Percentiles rank a stretch among this genome's conserved stretches.
phyloP scores from a whole-genome alignment of 1,140 invertebrate genomes.

The Vanessa tameamea region DNA sequence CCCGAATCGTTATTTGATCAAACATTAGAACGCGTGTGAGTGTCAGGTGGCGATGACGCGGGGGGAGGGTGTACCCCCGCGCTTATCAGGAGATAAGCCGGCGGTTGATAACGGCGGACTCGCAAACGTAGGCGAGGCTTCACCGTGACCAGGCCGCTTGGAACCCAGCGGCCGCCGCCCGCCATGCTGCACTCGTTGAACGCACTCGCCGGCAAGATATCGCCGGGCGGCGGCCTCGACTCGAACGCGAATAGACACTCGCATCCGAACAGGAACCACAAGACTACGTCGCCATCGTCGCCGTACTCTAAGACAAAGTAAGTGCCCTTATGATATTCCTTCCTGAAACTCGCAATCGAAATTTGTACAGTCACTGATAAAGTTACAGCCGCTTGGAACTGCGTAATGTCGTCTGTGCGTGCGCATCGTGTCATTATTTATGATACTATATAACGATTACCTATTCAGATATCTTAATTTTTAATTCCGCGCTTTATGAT shows the following conservation, averaged over 20 bases:
- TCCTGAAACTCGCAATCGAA: not conserved
- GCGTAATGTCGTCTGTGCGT: not conserved
- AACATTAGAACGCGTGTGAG: slow-evolving; percentile 54
- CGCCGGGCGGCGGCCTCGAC: slow-evolving; percentile 84
- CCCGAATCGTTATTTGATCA: slow-evolving; percentile 49
- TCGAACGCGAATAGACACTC: slow-evolving; percentile 82
- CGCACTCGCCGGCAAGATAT: slow-evolving; percentile 90
- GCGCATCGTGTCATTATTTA: slow-evolving; percentile 8
- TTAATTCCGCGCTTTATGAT: too few species aligned
- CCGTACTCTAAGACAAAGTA: slow-evolving; percentile 78
- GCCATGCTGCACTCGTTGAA: slow-evolving; percentile 89
- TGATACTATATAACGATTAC: not conserved
- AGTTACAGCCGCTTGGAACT: not conserved
- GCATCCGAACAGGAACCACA: slow-evolving; percentile 82
- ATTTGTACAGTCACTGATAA: slow-evolving; percentile 6
- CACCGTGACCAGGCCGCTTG: slow-evolving; percentile 74
- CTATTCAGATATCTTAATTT: not conserved
- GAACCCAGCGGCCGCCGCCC: slow-evolving; percentile 73
- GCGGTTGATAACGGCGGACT: slow-evolving; percentile 54
- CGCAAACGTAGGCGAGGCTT: slow-evolving; percentile 59
- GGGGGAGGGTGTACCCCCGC: slow-evolving; percentile 69
- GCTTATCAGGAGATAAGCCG: slow-evolving; percentile 77
- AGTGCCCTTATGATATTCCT: slow-evolving; percentile 45
- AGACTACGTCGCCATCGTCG: slow-evolving; percentile 60
- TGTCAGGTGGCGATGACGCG: slow-evolving; percentile 76